Evolutionary conservation across 1,140 invertebrate species (phyloP).

Genomic region (Leucophenga varia): DNA sequence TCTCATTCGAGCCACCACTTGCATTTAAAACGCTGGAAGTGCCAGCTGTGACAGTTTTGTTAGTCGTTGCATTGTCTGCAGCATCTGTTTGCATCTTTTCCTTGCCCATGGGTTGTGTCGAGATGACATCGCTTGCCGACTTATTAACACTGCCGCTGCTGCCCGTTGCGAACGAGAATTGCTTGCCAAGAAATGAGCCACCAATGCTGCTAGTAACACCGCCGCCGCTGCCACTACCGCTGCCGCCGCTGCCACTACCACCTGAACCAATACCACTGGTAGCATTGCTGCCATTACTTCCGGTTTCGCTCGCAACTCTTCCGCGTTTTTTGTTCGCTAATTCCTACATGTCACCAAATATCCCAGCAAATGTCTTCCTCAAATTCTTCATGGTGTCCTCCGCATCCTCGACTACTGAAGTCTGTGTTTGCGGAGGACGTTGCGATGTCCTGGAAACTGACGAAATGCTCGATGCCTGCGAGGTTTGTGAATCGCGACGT

Average conservation of each 20-base stretch:
- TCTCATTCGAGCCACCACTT: too few relatives aligned
- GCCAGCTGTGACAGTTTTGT: conserved; percentile 10
- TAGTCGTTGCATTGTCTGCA: conserved; percentile 11
- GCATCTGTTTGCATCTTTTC: not conserved
- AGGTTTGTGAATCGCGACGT: conserved; percentile 62
- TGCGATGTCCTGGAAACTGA: conserved; percentile 48
- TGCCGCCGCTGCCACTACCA: too few relatives aligned
- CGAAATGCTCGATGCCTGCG: conserved; percentile 63
- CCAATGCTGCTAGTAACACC: conserved; percentile 26
- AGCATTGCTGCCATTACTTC: conserved; percentile 40
- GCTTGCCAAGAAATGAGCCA: conserved; percentile 51
- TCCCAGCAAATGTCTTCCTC: conserved; percentile 96
- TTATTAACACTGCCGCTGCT: not conserved
- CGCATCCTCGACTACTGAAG: conserved; percentile 72
- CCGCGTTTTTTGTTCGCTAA: conserved; percentile 59
- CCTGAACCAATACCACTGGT: conserved; percentile 53
- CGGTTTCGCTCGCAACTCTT: conserved; percentile 57
- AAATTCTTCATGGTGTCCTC: conserved; percentile 99
- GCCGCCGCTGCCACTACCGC: conserved; percentile 6
- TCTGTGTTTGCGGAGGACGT: conserved; percentile 59
- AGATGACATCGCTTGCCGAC: conserved; percentile 30
- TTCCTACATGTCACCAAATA: conserved; percentile 91
- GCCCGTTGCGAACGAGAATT: conserved; percentile 49
- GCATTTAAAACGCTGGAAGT: conserved; percentile 51
- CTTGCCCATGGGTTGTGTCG: conserved; percentile 37